Conservation (phyloP, 2,888 invertebrate species). For the Drosophila heteroneura region DNA sequence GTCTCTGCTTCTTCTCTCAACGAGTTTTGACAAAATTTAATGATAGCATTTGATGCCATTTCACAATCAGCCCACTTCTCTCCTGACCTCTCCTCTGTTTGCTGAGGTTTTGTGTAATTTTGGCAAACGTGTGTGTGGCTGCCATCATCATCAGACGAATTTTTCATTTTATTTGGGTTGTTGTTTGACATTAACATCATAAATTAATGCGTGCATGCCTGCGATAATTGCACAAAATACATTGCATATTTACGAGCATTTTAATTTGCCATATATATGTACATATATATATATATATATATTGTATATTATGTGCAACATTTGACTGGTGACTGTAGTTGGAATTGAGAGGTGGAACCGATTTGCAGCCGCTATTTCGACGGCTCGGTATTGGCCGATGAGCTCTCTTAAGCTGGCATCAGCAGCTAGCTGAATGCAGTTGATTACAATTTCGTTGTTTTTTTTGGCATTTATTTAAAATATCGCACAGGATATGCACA, state of each 20-base stretch:
- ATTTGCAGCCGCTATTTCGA: neutral
- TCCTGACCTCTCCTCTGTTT: neutral
- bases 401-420: constrained; percentile 2
- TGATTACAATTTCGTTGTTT: neutral
- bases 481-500: neutral
- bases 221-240: constrained; percentile 60
- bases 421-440: neutral
- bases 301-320: constrained; percentile 2
- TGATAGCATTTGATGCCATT: constrained; percentile 61
- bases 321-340: constrained; percentile 13
- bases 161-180: constrained; percentile 24
- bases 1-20: neutral
- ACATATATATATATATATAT: neutral
- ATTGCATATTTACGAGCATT: constrained; percentile 67
- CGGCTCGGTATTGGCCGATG: constrained; percentile 28
- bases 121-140: constrained; percentile 22
- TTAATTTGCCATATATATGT: constrained; percentile 23
- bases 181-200: constrained; percentile 45
- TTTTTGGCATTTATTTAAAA: constrained; percentile 2
- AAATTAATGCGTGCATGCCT: constrained; percentile 47
- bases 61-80: neutral
- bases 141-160: constrained; percentile 48
- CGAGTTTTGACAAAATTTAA: constrained; percentile 45
- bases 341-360: constrained; percentile 11
- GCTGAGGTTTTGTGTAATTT: constrained; percentile 22